phyloP scores from a whole-genome alignment of 2,888 invertebrate species.

The Diploptera punctata region DNA sequence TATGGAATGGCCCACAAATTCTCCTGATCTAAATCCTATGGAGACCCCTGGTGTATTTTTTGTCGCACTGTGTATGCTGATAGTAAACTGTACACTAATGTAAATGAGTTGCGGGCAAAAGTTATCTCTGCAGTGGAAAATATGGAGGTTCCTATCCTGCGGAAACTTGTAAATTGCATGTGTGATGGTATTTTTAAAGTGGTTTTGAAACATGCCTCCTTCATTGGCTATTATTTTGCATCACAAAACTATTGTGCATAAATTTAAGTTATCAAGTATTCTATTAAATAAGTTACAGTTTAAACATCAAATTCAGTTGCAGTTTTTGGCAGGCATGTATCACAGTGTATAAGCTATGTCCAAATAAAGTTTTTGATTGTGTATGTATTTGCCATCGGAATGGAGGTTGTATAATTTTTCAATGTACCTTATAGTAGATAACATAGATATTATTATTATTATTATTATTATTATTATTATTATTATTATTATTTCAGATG shows the following conservation, averaged over 20 bases:
- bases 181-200: background rate
- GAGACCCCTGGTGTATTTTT: background rate
- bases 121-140: background rate
- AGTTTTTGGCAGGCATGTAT: too few relatives aligned
- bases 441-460: too few relatives aligned
- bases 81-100: background rate
- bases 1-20: background rate
- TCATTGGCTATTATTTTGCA: background rate
- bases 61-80: background rate
- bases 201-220: background rate
- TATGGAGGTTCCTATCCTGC: background rate
- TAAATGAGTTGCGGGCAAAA: background rate
- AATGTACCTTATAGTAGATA: too few relatives aligned
- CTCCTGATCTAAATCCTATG: background rate
- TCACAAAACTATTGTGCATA: background rate
- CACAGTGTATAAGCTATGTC: too few relatives aligned
- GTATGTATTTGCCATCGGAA: too few relatives aligned
- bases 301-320: too few relatives aligned
- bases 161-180: background rate
- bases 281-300: too few relatives aligned
- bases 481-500: too few relatives aligned
- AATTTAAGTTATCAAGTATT: too few relatives aligned
- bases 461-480: too few relatives aligned
- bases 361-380: too few relatives aligned
- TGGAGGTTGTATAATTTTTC: too few relatives aligned